These are phyloP conservation scores for Sarcophaga bullata DNA, from an alignment of 1,140 invertebrate species.

Conservation along the genomic window DNA sequence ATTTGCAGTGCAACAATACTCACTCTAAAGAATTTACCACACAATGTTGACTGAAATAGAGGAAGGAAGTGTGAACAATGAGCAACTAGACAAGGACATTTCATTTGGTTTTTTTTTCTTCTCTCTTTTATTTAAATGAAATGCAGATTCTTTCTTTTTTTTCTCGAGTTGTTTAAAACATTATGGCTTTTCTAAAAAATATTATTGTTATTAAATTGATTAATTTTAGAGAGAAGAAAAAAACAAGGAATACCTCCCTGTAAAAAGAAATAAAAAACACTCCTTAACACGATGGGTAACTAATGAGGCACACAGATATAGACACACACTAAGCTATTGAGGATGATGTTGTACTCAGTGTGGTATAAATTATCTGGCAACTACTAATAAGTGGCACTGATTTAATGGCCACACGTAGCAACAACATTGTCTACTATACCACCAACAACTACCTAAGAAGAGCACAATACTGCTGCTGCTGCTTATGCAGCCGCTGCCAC, in stretches of 20 bases:
- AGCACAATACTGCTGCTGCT: background rate
- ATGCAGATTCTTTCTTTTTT: constrained; percentile 13
- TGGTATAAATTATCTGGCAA: constrained; percentile 35
- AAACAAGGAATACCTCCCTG: background rate
- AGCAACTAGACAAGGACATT: constrained; percentile 24
- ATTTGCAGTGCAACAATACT: background rate
- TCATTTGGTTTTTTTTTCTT: too few species aligned
- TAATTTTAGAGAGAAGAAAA: constrained; percentile 25
- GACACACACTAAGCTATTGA: background rate
- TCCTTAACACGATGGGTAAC: constrained; percentile 25
- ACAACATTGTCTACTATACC: constrained; percentile 3
- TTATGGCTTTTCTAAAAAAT: background rate
- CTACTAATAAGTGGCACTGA: constrained; percentile 46
- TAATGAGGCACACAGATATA: constrained; percentile 29
- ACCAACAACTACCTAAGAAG: constrained; percentile 14
- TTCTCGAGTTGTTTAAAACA: background rate
- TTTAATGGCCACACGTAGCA: constrained; percentile 46
- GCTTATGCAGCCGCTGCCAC: too few species aligned
- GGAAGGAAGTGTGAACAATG: constrained; percentile 24
- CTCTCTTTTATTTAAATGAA: background rate
- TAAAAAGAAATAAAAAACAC: background rate
- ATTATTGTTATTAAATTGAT: constrained; percentile 28
- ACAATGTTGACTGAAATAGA: background rate
- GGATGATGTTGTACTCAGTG: background rate
- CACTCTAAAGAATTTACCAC: too few species aligned